A percentile compares a stretch with the other conserved stretches of the same genome.
Evolutionary conservation across 1,140 invertebrate species (phyloP).

Genomic region (Pemphigus obesinymphae): DNA sequence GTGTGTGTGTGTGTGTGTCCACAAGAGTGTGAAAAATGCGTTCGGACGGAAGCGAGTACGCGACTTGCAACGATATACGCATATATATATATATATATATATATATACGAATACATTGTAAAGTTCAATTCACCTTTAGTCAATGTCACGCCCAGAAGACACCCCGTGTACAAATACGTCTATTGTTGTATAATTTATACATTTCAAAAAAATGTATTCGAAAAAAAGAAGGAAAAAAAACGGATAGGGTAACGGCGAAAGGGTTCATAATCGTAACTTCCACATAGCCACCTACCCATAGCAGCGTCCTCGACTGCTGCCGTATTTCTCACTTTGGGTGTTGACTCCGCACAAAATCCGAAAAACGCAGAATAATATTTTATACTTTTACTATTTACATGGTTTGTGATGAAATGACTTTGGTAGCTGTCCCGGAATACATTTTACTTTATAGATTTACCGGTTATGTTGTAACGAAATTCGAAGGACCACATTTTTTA

Average conservation of each 20-base stretch:
- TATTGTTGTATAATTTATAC: background rate
- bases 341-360: background rate
- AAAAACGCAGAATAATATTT: too few species aligned
- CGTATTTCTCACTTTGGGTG: background rate
- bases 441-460: too few species aligned
- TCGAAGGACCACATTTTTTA: too few species aligned
- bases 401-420: too few species aligned
- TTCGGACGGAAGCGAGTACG: background rate
- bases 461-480: too few species aligned
- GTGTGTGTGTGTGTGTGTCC: too few species aligned
- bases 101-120: too few species aligned
- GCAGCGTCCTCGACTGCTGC: background rate
- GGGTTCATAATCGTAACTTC: background rate
- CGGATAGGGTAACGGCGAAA: background rate
- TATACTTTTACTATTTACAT: too few species aligned
- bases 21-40: background rate
- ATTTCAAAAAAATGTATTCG: background rate
- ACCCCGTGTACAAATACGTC: background rate
- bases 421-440: too few species aligned
- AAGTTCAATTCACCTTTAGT: conserved; percentile 5
- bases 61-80: background rate
- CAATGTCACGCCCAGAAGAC: background rate
- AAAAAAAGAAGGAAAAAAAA: too few species aligned
- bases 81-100: too few species aligned
- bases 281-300: background rate